Conservation (phyloP, 2,797 vertebrate genomes). For the Lithobates pipiens region DNA sequence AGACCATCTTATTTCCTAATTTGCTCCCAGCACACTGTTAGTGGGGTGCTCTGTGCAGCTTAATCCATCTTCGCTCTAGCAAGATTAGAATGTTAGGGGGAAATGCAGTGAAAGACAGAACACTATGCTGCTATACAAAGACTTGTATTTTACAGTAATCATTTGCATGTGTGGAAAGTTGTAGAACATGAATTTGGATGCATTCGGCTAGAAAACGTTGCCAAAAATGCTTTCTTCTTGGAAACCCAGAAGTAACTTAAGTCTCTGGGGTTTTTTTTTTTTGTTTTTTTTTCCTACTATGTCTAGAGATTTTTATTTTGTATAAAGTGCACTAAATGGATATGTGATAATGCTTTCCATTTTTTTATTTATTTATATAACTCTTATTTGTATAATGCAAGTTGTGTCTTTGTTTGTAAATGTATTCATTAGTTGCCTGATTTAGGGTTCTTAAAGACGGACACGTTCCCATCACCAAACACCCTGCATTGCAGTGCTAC, state of each 20-base stretch:
- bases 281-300: neutral
- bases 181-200: slow-evolving; percentile 43
- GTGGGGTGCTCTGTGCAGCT: slow-evolving; percentile 30
- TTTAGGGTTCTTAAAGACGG: no score
- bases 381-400: neutral
- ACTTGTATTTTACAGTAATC: slow-evolving; percentile 36
- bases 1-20: slow-evolving; percentile 42
- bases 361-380: neutral
- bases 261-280: neutral
- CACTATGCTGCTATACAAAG: slow-evolving; percentile 5
- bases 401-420: neutral
- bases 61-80: slow-evolving; percentile 16
- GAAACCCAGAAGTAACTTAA: neutral
- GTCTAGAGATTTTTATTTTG: neutral
- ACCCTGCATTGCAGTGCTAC: no score
- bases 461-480: no score
- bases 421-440: neutral
- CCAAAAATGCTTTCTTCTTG: slow-evolving; percentile 22
- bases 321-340: neutral
- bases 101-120: slow-evolving; percentile 31
- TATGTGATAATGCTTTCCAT: neutral
- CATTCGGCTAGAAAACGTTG: neutral
- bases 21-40: slow-evolving; percentile 37
- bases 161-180: slow-evolving; percentile 44
- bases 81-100: slow-evolving; percentile 38